Evolutionary conservation across 30 jellyfish, hydroid and myxozoan species (phyloP).

Genomic region (Clytia hemisphaerica): DNA sequence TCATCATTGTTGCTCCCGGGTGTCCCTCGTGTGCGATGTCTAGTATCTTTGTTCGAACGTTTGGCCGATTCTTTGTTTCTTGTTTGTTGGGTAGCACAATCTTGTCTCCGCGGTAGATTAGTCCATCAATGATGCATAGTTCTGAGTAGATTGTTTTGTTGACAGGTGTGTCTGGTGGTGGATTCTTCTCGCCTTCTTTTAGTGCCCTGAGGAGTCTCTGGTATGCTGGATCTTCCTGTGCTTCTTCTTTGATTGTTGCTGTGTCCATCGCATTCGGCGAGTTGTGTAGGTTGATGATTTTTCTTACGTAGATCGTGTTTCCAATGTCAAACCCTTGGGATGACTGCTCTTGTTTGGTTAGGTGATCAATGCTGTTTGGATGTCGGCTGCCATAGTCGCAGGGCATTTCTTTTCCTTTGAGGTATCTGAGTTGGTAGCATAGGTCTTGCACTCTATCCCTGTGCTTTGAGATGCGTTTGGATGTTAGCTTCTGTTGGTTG

Average conservation of each 20-base stretch:
- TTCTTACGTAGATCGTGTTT: constrained; percentile 10
- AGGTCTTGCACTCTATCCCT: constrained; percentile 15
- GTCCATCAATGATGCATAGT: too few species aligned
- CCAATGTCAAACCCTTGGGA: constrained; percentile 14
- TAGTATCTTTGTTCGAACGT: constrained; percentile 15
- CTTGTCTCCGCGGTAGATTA: neutral
- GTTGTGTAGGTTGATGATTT: constrained; percentile 14
- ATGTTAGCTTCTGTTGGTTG: constrained; percentile 13
- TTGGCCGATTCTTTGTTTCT: constrained; percentile 5
- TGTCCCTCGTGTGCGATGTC: constrained; percentile 24
- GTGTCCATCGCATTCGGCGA: neutral
- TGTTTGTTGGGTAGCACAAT: neutral
- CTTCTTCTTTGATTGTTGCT: neutral
- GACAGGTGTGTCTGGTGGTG: neutral
- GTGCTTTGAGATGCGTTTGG: neutral
- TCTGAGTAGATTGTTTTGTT: neutral
- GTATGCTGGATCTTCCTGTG: constrained; percentile 9
- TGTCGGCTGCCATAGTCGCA: constrained; percentile 27
- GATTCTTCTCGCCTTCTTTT: neutral
- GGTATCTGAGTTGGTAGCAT: neutral
- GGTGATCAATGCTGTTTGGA: constrained; percentile 6
- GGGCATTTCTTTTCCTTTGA: constrained; percentile 17
- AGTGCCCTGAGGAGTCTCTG: neutral
- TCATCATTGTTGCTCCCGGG: constrained; percentile 23
- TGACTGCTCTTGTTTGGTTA: neutral